phyloP scores from a whole-genome alignment of 2,797 vertebrate species.

The Acanthurus tractus region DNA sequence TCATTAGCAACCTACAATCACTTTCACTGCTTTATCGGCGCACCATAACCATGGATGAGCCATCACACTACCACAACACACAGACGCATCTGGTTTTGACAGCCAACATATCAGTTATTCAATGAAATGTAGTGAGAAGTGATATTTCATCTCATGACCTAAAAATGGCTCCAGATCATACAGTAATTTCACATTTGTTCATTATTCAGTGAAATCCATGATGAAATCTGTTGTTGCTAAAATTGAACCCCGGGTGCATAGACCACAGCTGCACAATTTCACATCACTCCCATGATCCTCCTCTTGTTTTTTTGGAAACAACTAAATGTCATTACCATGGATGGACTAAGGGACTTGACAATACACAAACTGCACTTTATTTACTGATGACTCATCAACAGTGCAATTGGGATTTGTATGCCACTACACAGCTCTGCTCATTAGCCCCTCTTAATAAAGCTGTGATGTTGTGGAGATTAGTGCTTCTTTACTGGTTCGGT shows the following conservation, averaged over 20 bases:
- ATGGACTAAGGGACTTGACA: conserved; percentile 25
- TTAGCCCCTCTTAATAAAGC: conserved; percentile 59
- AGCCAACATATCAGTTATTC: no score
- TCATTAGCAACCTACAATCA: no score
- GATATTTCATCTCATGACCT: background rate
- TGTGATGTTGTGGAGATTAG: conserved; percentile 37
- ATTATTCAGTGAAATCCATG: background rate
- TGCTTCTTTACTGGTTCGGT: conserved; percentile 20
- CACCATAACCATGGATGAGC: no score
- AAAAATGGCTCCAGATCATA: background rate
- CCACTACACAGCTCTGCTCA: conserved; percentile 33
- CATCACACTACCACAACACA: no score
- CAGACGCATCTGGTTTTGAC: no score
- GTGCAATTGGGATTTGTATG: conserved; percentile 33
- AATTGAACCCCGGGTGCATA: background rate
- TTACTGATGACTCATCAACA: conserved; percentile 52
- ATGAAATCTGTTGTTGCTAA: background rate
- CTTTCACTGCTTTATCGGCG: no score
- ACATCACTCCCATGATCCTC: conserved; percentile 11
- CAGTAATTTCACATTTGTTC: background rate
- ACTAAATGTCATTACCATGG: conserved; percentile 32
- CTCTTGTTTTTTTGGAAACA: conserved; percentile 18
- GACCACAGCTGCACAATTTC: conserved; percentile 4
- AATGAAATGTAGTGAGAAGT: background rate
- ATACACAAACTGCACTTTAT: conserved; percentile 44